Conservation (phyloP, 2,113 vertebrate genomes). For the Chelonoidis abingdonii region DNA sequence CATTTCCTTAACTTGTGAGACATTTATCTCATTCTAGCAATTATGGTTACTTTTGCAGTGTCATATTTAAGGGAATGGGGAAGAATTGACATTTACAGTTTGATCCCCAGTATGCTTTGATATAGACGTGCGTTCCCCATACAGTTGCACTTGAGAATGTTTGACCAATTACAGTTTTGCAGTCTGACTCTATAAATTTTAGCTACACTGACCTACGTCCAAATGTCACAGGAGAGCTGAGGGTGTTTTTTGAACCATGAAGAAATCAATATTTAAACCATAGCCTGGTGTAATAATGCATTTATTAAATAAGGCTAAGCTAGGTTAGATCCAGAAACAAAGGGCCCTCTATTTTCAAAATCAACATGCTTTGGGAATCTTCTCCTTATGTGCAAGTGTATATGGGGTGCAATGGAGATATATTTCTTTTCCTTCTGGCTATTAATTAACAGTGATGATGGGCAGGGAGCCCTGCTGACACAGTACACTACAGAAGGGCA, state of each 20-base stretch:
- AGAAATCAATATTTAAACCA: slow-evolving; percentile 10
- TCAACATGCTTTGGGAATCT: not conserved
- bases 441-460: not conserved
- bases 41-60: slow-evolving; percentile 50
- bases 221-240: slow-evolving; percentile 43
- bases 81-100: slow-evolving; percentile 40
- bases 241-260: not conserved
- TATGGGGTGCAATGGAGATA: not conserved
- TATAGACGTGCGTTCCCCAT: not conserved
- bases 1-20: slow-evolving; percentile 13
- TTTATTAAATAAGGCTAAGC: slow-evolving; percentile 44
- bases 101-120: slow-evolving; percentile 38
- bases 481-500: not conserved
- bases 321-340: not conserved
- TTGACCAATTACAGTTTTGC: slow-evolving; percentile 41
- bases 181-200: slow-evolving; percentile 6
- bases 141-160: not conserved
- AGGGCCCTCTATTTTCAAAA: not conserved
- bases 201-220: not conserved
- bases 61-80: not conserved
- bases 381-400: not conserved
- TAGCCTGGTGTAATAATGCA: not conserved
- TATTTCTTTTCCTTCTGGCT: not conserved
- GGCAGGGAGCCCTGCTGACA: not conserved
- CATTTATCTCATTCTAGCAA: slow-evolving; percentile 51